Base-by-base conservation (phyloP, 2,797 vertebrate species). In the Scomberomorus guttatus region DNA sequence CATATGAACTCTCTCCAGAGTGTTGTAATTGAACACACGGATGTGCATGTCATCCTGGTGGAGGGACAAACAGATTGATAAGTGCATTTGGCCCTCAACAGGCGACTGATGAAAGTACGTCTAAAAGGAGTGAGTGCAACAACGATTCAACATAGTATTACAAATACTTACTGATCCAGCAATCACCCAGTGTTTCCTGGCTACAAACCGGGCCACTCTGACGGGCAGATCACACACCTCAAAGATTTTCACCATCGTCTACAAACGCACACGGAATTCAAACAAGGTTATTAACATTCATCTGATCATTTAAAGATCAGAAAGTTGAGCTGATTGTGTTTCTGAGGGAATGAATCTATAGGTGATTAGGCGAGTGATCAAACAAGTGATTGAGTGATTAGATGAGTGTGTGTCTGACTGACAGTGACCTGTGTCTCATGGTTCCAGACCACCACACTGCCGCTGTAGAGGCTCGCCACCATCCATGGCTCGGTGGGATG, bases 191-290 rank as follows among this genome's bases (percentile, higher is more conserved):
- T 99, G 98, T 92, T 99, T 99, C 61, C 98, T 96, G 0, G 98
- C 98, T 69, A 99, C 98, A 69, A 99, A 99, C 86, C 99, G 99
- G 7, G 98, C 96, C n/a, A 98, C 98, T 95, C 98, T 96, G 78
- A 99, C 98, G 5, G 98, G 98, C 74, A 99, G 94, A 80, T 99
- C 98, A 69, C 98, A 99, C 6, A 99, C 97, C 94, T 99, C 98
- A 91, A 99, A 99, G 0, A 98, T 99, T 95, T 99, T 99, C 86
- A 99, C 98, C 34, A 99, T 92, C 0, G 97, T 99, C 98, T 99
- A 91, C 44, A 50, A 3, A 44, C 4, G 9, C 5, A 22, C 13
- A 60, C 15, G 76, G 29, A 34, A 72, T 72, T 37, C 24, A 48
- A 54, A 63, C 5, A 24, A 70, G 15, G n/a, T 50, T 9, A 51